Evolutionary conservation across 1,140 invertebrate species (phyloP).

Genomic region (Cherax destructor): DNA sequence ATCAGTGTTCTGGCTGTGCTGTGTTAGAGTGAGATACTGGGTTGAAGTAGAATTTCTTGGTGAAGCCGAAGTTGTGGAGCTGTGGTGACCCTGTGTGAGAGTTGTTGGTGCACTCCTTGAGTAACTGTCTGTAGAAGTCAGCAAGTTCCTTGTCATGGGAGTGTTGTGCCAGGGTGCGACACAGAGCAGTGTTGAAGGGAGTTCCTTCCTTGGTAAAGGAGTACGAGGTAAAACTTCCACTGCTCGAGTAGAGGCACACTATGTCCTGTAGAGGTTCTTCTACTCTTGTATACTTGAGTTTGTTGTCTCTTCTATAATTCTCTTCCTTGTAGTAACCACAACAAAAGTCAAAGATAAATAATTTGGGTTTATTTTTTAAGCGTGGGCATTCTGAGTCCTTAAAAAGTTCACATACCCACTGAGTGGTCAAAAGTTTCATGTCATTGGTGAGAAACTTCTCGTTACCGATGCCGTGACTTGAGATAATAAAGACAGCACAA

Average conservation of each 20-base stretch:
- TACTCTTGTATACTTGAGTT: conserved; percentile 1
- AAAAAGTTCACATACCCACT: conserved; percentile 36
- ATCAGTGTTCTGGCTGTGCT: neutral
- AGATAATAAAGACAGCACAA: no score
- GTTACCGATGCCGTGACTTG: conserved; percentile 30
- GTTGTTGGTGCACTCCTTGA: conserved; percentile 17
- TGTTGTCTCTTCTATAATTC: neutral
- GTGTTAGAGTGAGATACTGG: neutral
- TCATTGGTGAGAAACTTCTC: conserved; percentile 35
- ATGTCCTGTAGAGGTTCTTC: conserved; percentile 38
- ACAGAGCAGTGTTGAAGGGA: conserved; percentile 18
- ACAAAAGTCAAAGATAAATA: no score
- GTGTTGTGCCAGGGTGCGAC: conserved; percentile 20
- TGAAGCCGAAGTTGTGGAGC: conserved; percentile 27
- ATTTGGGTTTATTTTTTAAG: no score
- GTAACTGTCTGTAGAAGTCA: conserved; percentile 32
- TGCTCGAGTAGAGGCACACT: conserved; percentile 26
- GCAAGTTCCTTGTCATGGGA: neutral
- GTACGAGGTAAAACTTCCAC: conserved; percentile 3
- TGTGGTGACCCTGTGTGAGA: neutral
- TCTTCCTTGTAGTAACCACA: conserved; percentile 15
- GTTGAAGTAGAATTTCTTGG: neutral
- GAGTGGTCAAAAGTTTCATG: neutral
- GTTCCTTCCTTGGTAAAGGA: conserved; percentile 3
- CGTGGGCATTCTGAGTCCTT: no score